These are phyloP conservation scores for Pandion haliaetus DNA, from an alignment of 2,113 vertebrate species.

Conservation along the genomic window DNA sequence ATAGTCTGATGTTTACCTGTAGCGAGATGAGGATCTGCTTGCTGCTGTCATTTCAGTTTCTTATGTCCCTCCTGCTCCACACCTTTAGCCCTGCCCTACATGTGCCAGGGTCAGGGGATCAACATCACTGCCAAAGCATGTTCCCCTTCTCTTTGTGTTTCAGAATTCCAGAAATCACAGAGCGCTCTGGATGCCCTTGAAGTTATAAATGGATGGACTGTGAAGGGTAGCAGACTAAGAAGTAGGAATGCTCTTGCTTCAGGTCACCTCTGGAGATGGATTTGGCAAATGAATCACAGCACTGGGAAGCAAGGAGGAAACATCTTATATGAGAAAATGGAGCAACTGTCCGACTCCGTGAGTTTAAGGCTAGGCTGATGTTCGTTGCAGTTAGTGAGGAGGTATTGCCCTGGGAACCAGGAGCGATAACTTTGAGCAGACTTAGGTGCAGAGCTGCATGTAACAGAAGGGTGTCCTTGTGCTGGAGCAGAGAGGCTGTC, in stretches of 20 bases:
- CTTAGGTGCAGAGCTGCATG: neutral
- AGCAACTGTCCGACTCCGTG: neutral
- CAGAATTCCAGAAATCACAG: conserved; percentile 78
- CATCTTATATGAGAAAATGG: neutral
- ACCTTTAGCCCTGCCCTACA: neutral
- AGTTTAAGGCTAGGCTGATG: neutral
- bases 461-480: neutral
- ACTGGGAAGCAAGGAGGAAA: neutral
- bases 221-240: conserved; percentile 41
- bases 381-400: neutral
- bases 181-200: conserved; percentile 66
- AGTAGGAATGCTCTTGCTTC: conserved; percentile 79
- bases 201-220: conserved; percentile 26
- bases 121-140: neutral
- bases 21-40: neutral
- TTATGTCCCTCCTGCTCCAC: neutral
- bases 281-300: conserved; percentile 14
- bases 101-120: neutral
- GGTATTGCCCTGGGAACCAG: neutral
- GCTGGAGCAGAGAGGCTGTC: neutral
- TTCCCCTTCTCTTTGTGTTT: conserved; percentile 7
- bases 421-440: neutral
- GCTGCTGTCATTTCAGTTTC: neutral
- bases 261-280: conserved; percentile 78
- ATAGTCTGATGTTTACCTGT: neutral